These are phyloP conservation scores for Austrolebias charrua DNA, from an alignment of 2,797 vertebrate genomes.

Conservation along the genomic window DNA sequence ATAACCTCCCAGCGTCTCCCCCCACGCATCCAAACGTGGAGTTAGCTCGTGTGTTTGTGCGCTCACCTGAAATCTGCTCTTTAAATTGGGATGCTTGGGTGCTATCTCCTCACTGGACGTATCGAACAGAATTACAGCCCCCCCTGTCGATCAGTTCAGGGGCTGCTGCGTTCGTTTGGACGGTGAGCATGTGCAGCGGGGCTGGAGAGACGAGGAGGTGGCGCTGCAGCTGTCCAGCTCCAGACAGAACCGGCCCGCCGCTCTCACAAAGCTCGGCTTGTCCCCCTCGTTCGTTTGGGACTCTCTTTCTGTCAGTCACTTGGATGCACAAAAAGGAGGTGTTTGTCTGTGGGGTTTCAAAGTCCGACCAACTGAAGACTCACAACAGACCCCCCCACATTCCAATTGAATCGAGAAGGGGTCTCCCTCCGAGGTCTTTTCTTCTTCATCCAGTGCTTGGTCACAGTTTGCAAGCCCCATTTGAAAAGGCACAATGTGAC, in stretches of 20 bases:
- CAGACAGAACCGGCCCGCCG: constrained; percentile 52
- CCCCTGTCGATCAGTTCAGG: constrained; percentile 43
- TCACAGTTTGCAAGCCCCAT: constrained; percentile 54
- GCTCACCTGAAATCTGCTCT: constrained; percentile 38
- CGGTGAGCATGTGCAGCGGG: constrained; percentile 35
- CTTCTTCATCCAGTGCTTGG: constrained; percentile 64
- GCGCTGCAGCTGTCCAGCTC: constrained; percentile 70
- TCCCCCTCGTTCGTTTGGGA: constrained; percentile 43
- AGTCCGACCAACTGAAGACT: constrained; percentile 64
- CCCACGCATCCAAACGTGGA: neutral
- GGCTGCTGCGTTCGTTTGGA: constrained; percentile 51
- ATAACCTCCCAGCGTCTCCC: constrained; percentile 31
- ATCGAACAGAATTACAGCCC: constrained; percentile 39
- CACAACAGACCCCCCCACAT: constrained; percentile 54
- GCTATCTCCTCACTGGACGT: constrained; percentile 50
- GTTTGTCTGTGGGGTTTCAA: constrained; percentile 68
- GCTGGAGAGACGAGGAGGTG: constrained; percentile 8
- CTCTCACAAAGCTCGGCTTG: constrained; percentile 77
- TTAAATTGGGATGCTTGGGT: neutral
- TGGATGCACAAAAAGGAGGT: constrained; percentile 61
- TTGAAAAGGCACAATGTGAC: constrained; percentile 48
- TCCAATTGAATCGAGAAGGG: constrained; percentile 59
- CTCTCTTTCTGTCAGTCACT: constrained; percentile 44
- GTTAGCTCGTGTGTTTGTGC: constrained; percentile 17
- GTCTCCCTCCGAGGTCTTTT: constrained; percentile 56